phyloP scores from a whole-genome alignment of 2,113 vertebrate genomes.

The Excalfactoria chinensis region DNA sequence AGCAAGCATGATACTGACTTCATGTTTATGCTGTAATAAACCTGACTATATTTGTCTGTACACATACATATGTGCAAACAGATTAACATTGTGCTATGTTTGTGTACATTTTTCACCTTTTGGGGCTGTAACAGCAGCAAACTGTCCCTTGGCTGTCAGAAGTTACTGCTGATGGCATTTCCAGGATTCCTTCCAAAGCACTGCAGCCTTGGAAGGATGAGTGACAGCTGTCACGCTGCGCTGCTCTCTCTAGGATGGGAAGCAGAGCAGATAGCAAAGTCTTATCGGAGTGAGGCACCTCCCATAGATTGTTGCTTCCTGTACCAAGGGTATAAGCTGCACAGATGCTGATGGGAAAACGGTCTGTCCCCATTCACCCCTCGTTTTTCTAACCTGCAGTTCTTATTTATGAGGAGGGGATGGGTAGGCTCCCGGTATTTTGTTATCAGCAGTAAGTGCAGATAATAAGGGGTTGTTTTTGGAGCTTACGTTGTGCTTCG shows the following conservation, averaged over 20 bases:
- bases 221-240: conserved; percentile 58
- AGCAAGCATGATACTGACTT: not conserved
- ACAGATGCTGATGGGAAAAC: conserved; percentile 15
- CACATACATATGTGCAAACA: rapidly evolving
- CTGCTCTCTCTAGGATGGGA: not conserved
- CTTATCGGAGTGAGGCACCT: not conserved
- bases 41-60: not conserved
- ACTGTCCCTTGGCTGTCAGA: conserved; percentile 41
- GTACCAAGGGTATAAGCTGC: not conserved
- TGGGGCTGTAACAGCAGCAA: not conserved
- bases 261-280: not conserved
- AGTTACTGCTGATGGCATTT: conserved; percentile 1
- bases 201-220: not conserved
- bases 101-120: not conserved
- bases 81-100: not conserved
- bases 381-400: not conserved
- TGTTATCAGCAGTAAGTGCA: conserved; percentile 19
- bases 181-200: not conserved
- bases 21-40: not conserved
- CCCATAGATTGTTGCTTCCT: not conserved
- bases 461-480: conserved; percentile 1
- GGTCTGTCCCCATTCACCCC: not conserved
- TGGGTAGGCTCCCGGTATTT: not conserved
- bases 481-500: not conserved
- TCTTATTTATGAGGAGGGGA: not conserved